phyloP scores from a whole-genome alignment of 2,888 invertebrate species.

The Abrostola triplasia region DNA sequence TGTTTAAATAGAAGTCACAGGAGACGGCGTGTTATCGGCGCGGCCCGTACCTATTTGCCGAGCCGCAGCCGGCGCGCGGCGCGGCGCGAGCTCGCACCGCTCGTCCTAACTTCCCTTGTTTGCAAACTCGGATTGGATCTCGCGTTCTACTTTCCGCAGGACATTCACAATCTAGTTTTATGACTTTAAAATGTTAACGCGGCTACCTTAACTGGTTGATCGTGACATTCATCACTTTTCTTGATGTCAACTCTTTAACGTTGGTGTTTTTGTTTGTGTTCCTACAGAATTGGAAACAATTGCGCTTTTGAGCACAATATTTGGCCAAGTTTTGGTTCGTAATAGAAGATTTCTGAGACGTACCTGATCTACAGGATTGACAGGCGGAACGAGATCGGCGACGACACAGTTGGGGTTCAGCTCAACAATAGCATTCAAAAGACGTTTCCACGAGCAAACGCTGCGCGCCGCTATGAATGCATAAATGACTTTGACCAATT shows the following conservation, averaged over 20 bases:
- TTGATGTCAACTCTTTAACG: slow-evolving; percentile 52
- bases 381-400: slow-evolving; percentile 70
- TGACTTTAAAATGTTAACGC: slow-evolving; percentile 83
- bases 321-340: slow-evolving; percentile 38
- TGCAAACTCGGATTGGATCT: slow-evolving; percentile 88
- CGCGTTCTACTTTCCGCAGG: slow-evolving; percentile 84
- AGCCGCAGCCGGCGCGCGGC: slow-evolving; percentile 68
- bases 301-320: slow-evolving; percentile 19
- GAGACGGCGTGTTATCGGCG: slow-evolving; percentile 84
- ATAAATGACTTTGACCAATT: slow-evolving; percentile 85
- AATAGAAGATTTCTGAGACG: slow-evolving; percentile 61
- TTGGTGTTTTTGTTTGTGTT: slow-evolving; percentile 45
- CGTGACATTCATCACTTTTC: slow-evolving; percentile 66
- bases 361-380: slow-evolving; percentile 62
- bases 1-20: slow-evolving; percentile 86
- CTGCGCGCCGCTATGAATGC: slow-evolving; percentile 71
- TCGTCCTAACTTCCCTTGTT: slow-evolving; percentile 86
- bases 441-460: slow-evolving; percentile 68
- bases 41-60: slow-evolving; percentile 80
- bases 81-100: slow-evolving; percentile 60
- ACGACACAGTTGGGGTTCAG: slow-evolving; percentile 79
- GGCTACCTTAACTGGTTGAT: slow-evolving; percentile 71
- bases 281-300: slow-evolving; percentile 33
- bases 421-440: slow-evolving; percentile 76
- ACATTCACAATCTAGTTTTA: slow-evolving; percentile 86